These are phyloP conservation scores for Parnassius mnemosyne DNA, from an alignment of 2,888 invertebrate species.

Conservation along the genomic window DNA sequence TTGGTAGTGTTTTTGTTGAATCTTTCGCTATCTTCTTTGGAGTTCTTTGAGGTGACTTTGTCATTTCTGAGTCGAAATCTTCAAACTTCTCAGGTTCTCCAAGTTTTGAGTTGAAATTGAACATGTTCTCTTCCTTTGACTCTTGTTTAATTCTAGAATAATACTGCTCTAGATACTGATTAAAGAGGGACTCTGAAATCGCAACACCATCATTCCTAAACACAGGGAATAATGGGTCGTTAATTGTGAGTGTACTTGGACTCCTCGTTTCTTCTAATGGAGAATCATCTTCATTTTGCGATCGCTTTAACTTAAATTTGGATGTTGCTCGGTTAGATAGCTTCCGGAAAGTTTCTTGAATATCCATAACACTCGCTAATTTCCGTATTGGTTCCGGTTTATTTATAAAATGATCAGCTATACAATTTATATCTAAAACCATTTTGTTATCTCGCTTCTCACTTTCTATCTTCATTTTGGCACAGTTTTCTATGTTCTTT, in stretches of 20 bases:
- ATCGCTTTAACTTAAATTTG: constrained; percentile 71
- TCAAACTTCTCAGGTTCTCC: constrained; percentile 70
- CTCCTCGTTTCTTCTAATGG: constrained; percentile 62
- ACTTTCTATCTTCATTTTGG: constrained; percentile 52
- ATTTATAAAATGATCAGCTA: constrained; percentile 73
- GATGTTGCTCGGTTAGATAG: constrained; percentile 80
- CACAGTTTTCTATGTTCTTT: constrained; percentile 60
- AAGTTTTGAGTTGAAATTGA: constrained; percentile 61
- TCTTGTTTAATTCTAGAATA: constrained; percentile 78
- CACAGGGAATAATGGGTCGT: constrained; percentile 89
- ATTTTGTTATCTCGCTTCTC: constrained; percentile 64
- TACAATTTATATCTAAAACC: constrained; percentile 63
- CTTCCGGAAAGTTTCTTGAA: constrained; percentile 82
- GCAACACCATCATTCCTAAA: constrained; percentile 87
- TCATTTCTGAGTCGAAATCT: constrained; percentile 72
- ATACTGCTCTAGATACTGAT: constrained; percentile 84
- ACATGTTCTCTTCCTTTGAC: constrained; percentile 69
- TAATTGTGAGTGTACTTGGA: constrained; percentile 84
- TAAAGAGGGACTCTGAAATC: constrained; percentile 86
- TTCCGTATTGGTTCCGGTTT: constrained; percentile 71
- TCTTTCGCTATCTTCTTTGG: constrained; percentile 67
- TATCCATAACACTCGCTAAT: constrained; percentile 81
- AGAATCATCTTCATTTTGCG: constrained; percentile 54
- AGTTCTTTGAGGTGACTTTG: constrained; percentile 65
- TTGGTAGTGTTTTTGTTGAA: constrained; percentile 48